Evolutionary conservation across 2,113 vertebrate genomes (phyloP), one percentile per base, ranked within the genome.

Genomic region (Pteruthius melanotis): DNA sequence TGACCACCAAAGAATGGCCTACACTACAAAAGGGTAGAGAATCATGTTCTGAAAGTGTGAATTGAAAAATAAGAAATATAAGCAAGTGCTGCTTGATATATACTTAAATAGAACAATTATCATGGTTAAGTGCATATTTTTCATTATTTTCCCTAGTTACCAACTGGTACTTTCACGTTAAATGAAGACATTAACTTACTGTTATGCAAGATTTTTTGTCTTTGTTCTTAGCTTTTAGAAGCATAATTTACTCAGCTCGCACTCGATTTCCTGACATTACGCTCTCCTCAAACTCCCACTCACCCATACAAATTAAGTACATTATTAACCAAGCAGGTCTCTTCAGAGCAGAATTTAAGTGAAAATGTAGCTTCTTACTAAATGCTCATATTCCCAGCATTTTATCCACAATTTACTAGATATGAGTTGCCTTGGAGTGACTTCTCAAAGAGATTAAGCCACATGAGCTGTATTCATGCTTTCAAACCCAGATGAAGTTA

Each of bases 271-370:
- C 89, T 98, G 97, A 97, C 96, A 97, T 95, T 95, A 95, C 89
- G 70, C 64, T 96, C 95, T 97, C 87, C 86, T 97, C 93, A 94
- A 97, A 97, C 97, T 97, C 97, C 98, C 88, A 98, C 97, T 87
- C 95, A 95, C 78, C 37, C 76, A 72, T 97, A 89, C 92, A 95
- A 97, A 98, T 97, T 92, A 97, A 97, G 96, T 95, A 97, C 93
- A 93, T 95, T 97, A 97, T 97, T 97, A 97, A 95, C 75, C 78
- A 97, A 93, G 78, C 66, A 95, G 91, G 80, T 87, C 89, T 96
- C 95, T 96, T 94, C 70, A 95, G 82, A 97, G 84, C 44, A 56
- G 79, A 96, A 88, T 79, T 92, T 74, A 85, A 93, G 85, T 83
- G 93, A 94, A 97, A 92, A 59, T 69, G 37, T 75, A 79, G 94